Evolutionary conservation across 2,113 vertebrate species (phyloP).

Genomic region (Plotosus lineatus): DNA sequence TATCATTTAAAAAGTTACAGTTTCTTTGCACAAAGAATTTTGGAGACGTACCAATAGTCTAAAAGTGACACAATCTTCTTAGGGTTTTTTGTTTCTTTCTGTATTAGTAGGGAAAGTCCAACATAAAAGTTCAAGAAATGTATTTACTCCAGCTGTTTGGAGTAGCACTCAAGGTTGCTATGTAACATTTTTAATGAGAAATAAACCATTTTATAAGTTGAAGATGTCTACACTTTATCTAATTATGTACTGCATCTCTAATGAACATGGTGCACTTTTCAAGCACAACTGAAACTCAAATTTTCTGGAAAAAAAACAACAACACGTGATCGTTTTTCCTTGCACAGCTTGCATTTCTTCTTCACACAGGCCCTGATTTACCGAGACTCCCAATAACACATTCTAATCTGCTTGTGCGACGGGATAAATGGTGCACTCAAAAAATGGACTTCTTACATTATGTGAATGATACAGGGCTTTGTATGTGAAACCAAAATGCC

Average conservation of each 20-base stretch:
- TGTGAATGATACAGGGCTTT: not conserved
- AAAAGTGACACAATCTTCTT: slow-evolving; percentile 57
- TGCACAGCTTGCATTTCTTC: not conserved
- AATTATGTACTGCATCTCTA: slow-evolving; percentile 36
- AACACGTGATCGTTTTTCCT: not conserved
- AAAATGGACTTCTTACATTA: not conserved
- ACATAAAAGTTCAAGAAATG: slow-evolving; percentile 56
- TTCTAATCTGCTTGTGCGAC: not conserved
- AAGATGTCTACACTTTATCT: slow-evolving; percentile 45
- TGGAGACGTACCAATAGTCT: slow-evolving; percentile 44
- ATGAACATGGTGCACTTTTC: not conserved
- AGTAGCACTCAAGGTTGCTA: slow-evolving; percentile 67
- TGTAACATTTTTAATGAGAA: slow-evolving; percentile 66
- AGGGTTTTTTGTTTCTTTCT: slow-evolving; percentile 43
- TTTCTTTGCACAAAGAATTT: slow-evolving; percentile 61
- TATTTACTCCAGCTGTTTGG: slow-evolving; percentile 62
- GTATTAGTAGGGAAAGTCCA: slow-evolving; percentile 54
- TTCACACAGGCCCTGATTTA: not conserved
- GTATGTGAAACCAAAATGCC: not conserved
- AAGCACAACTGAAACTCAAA: not conserved
- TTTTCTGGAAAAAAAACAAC: not conserved
- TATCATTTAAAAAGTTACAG: slow-evolving; percentile 41
- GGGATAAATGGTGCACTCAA: not conserved
- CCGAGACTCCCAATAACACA: not conserved
- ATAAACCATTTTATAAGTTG: slow-evolving; percentile 66